These are phyloP conservation scores for Agrochola lota DNA, from an alignment of 2,888 invertebrate species.

Conservation along the genomic window DNA sequence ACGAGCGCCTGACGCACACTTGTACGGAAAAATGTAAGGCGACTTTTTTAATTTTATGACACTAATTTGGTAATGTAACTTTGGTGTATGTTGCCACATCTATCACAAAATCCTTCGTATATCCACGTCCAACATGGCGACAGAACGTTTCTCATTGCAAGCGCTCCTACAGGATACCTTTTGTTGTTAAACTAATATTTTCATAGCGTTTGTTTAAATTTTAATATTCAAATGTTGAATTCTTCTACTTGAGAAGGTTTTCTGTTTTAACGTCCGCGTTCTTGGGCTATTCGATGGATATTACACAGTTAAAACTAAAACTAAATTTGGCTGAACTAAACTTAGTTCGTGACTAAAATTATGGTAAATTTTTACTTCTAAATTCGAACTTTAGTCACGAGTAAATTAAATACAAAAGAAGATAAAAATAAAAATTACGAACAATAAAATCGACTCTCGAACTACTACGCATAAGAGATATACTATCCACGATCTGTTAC, in stretches of 20 bases:
- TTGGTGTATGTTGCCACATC: neutral
- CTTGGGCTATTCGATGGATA: neutral
- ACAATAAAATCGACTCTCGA: too few relatives aligned
- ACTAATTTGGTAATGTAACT: too few relatives aligned
- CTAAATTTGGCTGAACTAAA: too few relatives aligned
- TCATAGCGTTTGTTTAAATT: conserved; percentile 60
- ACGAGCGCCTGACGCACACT: too few relatives aligned
- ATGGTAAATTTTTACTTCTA: too few relatives aligned
- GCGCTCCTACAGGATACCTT: conserved; percentile 63
- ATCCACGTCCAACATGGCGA: conserved; percentile 31
- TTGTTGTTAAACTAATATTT: conserved; percentile 70
- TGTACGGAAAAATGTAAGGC: too few relatives aligned
- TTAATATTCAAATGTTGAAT: conserved; percentile 49
- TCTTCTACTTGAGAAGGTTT: conserved; percentile 27
- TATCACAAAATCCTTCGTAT: neutral
- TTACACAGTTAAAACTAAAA: neutral
- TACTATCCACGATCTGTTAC: too few relatives aligned
- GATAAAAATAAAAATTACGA: too few relatives aligned
- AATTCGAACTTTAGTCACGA: neutral
- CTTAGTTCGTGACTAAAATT: too few relatives aligned
- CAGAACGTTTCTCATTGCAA: conserved; percentile 61
- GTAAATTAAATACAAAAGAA: too few relatives aligned
- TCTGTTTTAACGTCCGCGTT: conserved; percentile 15
- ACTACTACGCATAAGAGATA: too few relatives aligned
- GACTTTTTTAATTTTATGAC: too few relatives aligned